Evolutionary conservation across 2,888 invertebrate genomes (phyloP).

Genomic region (Megamerina dolium): DNA sequence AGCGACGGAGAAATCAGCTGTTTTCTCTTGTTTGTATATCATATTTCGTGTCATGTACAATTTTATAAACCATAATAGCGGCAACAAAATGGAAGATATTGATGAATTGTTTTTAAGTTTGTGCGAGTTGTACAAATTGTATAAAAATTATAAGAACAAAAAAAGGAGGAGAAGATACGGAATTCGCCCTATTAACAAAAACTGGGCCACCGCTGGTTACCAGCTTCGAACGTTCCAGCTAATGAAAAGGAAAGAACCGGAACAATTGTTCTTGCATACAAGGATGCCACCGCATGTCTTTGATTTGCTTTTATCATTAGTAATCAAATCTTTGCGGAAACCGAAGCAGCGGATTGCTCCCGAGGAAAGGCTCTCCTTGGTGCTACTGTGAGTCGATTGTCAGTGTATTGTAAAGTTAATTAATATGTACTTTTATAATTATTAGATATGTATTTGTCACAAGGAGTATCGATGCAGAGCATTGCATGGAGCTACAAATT

Average conservation of each 20-base stretch:
- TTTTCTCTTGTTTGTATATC: too few relatives aligned
- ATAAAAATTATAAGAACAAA: neutral
- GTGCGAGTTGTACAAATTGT: too few relatives aligned
- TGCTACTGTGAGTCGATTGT: neutral
- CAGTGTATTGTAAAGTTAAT: neutral
- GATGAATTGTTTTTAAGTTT: too few relatives aligned
- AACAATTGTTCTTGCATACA: too few relatives aligned
- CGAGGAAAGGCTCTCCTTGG: constrained; percentile 3
- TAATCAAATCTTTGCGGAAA: constrained; percentile 4
- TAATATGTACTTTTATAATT: neutral
- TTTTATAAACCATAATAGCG: too few relatives aligned
- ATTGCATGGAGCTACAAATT: constrained; percentile 10
- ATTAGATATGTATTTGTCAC: constrained; percentile 8
- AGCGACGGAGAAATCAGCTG: too few relatives aligned
- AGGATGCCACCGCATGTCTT: too few relatives aligned
- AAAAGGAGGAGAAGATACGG: neutral
- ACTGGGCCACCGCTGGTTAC: neutral
- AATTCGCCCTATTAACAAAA: neutral
- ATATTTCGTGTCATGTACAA: too few relatives aligned
- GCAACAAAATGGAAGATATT: too few relatives aligned
- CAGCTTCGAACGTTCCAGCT: too few relatives aligned
- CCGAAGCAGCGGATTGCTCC: neutral
- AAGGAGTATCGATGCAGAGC: constrained; percentile 7
- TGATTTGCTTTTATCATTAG: too few relatives aligned
- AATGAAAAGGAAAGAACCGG: neutral